Percentiles rank a stretch among this genome's conserved stretches.
Conservation (phyloP, 2,113 vertebrate genomes). For the Tyto alba region DNA sequence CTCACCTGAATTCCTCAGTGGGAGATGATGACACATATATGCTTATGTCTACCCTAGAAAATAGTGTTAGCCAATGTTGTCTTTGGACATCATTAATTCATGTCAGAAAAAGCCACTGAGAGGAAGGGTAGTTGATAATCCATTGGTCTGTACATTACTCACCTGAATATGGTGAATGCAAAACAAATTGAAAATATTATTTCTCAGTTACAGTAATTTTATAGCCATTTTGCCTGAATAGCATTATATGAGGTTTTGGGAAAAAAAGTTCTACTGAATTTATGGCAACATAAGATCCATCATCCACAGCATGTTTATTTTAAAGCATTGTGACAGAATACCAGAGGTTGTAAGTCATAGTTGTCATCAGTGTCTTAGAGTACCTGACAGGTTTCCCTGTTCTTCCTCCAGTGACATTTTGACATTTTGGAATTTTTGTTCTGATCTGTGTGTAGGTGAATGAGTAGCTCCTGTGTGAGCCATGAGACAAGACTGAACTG, state of each 20-base stretch:
- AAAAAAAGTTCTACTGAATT: background rate
- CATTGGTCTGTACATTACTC: background rate
- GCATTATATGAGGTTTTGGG: background rate
- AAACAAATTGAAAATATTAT: background rate
- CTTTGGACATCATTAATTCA: background rate
- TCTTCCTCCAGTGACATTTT: background rate
- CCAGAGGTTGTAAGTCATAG: background rate
- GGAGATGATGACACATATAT: background rate
- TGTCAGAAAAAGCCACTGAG: background rate
- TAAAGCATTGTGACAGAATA: background rate
- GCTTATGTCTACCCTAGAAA: background rate
- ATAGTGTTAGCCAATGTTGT: background rate
- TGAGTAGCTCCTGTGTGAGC: background rate
- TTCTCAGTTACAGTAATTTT: background rate
- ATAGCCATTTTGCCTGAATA: background rate
- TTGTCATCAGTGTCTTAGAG: background rate
- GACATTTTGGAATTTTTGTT: background rate
- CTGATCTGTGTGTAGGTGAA: background rate
- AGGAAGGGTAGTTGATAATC: background rate
- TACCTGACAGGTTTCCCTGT: background rate
- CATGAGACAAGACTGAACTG: background rate
- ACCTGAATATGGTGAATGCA: background rate
- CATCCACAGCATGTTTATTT: background rate
- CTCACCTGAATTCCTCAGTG: background rate
- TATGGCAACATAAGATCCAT: background rate